Percentiles rank a stretch among this genome's conserved stretches.
Evolutionary conservation across 2,113 vertebrate genomes (phyloP).

Genomic region (Scortum barcoo): DNA sequence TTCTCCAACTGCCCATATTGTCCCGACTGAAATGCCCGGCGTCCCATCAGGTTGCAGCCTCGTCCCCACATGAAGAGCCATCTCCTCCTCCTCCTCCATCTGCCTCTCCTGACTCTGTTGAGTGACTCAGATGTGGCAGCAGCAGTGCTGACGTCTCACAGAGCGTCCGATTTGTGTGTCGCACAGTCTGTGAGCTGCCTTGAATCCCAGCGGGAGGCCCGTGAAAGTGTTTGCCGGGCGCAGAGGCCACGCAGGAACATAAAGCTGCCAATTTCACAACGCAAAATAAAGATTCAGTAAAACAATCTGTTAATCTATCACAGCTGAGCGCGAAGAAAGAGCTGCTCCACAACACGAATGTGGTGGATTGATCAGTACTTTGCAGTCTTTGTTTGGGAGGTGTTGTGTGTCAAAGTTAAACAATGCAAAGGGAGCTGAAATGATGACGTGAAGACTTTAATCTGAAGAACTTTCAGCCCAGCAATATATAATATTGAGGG

Average conservation of each 20-base stretch:
- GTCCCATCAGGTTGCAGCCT: not conserved
- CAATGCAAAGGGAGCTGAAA: not conserved
- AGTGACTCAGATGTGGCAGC: not conserved
- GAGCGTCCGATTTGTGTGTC: not conserved
- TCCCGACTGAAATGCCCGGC: conserved; percentile 11
- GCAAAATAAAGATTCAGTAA: conserved; percentile 45
- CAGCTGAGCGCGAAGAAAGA: conserved; percentile 49
- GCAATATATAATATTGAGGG: not conserved
- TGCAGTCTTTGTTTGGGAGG: not conserved
- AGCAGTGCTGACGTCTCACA: not conserved
- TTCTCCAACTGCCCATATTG: conserved; percentile 62
- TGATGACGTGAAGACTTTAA: not conserved
- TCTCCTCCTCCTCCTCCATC: too few species aligned
- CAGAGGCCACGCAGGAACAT: conserved; percentile 2
- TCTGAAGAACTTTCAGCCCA: not conserved
- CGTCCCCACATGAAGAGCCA: not conserved
- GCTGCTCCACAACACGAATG: not conserved
- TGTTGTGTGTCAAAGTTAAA: not conserved
- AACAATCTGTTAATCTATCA: conserved; percentile 60
- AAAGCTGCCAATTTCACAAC: conserved; percentile 40
- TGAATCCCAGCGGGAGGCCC: not conserved
- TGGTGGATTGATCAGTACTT: conserved; percentile 3
- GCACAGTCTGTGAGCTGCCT: conserved; percentile 7
- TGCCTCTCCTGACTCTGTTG: not conserved
- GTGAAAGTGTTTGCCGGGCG: not conserved